These are phyloP conservation scores for Monodelphis domestica DNA, from an alignment of 2,797 vertebrate genomes.

Conservation along the genomic window DNA sequence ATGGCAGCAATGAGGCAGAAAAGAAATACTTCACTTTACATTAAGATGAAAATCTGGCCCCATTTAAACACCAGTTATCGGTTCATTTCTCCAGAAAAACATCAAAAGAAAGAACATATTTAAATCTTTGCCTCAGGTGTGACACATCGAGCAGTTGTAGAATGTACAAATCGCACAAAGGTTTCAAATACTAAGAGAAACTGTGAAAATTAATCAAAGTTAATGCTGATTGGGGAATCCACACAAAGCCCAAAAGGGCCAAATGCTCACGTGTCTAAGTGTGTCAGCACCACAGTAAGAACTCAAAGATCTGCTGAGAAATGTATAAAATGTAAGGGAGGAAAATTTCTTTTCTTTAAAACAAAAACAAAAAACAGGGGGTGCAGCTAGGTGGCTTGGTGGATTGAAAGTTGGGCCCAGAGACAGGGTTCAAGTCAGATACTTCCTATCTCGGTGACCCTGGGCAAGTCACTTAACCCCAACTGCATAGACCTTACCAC, in stretches of 20 bases:
- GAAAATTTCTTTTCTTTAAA: too few relatives aligned
- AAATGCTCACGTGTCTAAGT: background rate
- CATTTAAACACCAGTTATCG: background rate
- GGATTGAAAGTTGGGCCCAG: too few relatives aligned
- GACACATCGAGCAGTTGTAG: too few relatives aligned
- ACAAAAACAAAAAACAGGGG: too few relatives aligned
- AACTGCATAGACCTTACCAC: too few relatives aligned
- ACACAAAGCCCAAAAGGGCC: too few relatives aligned
- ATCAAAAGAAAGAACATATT: background rate
- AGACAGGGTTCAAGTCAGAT: too few relatives aligned
- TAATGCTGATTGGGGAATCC: too few relatives aligned
- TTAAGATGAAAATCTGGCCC: background rate
- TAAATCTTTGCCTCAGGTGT: background rate
- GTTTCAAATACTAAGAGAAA: background rate
- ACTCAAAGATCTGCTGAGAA: background rate
- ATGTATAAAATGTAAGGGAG: background rate
- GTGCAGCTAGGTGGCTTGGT: too few relatives aligned
- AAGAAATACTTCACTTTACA: background rate
- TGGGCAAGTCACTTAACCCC: too few relatives aligned
- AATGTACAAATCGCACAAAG: too few relatives aligned
- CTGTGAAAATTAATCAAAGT: background rate
- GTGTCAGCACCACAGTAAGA: background rate
- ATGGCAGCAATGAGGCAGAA: background rate
- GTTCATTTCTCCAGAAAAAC: background rate
- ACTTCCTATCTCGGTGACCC: too few relatives aligned